Base-by-base conservation (phyloP, 1,140 invertebrate species). In the Brachionus koreanus region DNA sequence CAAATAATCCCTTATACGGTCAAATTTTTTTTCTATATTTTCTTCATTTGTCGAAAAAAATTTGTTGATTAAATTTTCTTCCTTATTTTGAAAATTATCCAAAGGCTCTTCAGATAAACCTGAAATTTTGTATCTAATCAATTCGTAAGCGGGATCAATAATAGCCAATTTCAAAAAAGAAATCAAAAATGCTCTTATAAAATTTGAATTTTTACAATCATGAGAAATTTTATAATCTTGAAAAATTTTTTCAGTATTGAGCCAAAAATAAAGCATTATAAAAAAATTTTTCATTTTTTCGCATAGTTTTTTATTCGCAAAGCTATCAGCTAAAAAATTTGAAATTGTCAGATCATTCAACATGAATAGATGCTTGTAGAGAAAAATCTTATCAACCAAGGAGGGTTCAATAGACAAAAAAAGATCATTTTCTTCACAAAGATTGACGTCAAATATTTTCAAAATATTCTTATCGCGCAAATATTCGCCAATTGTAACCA, bases 151-250 rank as follows among this genome's bases (percentile, higher is more conserved):
- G 2, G 49, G 49, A 25, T 79, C 76, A 25, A 79, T 61, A 37
- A 79, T 25, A 29, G 29, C 19, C n/a, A 16, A 79, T 42, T 79
- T 79, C 10, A 79, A 33, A 61, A 79, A 23, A 9, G 76, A 79
- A 42, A 79, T n/a, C 16, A 79, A 61, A 65, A 79, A 65, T 19
- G 76, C 46, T 3, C 33, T 39, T 46, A 74, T 16, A 35, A 74
- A 74, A 25, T 74, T 74, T 0, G 2, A 6, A 35, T 74, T 35
- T 25, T 74, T 74, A 25, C 9, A 74, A 2, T 25, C 19, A 35
- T 74, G 19, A 7, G 19, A 35, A 6, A 74, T 25, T 13, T 33
- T 29, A 25, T 25, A 25, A 3, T 74, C 42, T 46, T 46, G 16
- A 33, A 46, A 12, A 43, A 10, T 42, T 46, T 46, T 43, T 19